These are phyloP conservation scores for Berghia stephanieae DNA, from an alignment of 1,140 invertebrate species.

Conservation along the genomic window DNA sequence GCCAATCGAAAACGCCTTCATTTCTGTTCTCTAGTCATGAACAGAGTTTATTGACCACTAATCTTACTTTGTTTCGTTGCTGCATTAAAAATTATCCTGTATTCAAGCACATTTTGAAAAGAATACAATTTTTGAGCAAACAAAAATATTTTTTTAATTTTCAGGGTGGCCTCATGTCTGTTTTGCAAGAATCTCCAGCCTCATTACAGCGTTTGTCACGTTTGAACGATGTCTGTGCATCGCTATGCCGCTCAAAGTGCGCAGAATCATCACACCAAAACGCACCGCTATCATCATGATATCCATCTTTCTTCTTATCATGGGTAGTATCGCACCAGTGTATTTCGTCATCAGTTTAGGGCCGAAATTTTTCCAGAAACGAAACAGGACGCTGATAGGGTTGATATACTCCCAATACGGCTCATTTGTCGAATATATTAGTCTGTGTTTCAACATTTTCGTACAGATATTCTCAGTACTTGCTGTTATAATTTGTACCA, in stretches of 20 bases:
- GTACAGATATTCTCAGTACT: slow-evolving; percentile 5
- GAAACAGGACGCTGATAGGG: neutral
- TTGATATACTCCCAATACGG: neutral
- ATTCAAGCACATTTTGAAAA: too few relatives aligned
- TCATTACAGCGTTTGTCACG: slow-evolving; percentile 23
- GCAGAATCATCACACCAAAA: slow-evolving; percentile 13
- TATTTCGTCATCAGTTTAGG: neutral
- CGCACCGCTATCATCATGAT: neutral
- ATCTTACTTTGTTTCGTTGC: neutral
- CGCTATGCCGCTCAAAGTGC: slow-evolving; percentile 13
- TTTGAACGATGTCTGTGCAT: slow-evolving; percentile 27
- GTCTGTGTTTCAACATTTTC: slow-evolving; percentile 10
- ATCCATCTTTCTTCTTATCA: slow-evolving; percentile 3
- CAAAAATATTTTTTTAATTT: neutral
- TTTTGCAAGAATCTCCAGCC: slow-evolving; percentile 14
- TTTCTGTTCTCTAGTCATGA: too few relatives aligned
- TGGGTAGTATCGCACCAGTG: slow-evolving; percentile 14
- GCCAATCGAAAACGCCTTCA: neutral
- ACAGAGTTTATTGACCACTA: too few relatives aligned
- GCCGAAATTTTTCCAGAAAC: neutral
- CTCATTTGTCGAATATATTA: neutral
- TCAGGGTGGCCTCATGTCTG: slow-evolving; percentile 21
- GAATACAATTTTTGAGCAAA: neutral
- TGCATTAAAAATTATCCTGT: too few relatives aligned
- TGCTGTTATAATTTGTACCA: slow-evolving; percentile 17